phyloP scores from a whole-genome alignment of 2,888 invertebrate genomes.

The Drosophila paramelanica region DNA sequence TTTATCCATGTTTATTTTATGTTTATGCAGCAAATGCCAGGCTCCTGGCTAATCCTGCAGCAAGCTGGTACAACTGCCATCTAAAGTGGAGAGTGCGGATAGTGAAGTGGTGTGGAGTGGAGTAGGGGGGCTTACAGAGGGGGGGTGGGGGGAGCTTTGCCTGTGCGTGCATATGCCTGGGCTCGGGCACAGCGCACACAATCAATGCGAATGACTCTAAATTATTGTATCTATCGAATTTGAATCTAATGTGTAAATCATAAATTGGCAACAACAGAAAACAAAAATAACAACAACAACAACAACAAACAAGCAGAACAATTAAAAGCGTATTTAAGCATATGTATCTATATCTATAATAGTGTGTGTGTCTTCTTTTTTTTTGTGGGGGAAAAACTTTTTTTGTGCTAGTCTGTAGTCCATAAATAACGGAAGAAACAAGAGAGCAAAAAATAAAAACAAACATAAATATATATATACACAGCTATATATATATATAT shows the following conservation, averaged over 20 bases:
- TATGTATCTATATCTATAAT: slow-evolving; percentile 40
- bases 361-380: slow-evolving; percentile 12
- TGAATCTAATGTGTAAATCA: slow-evolving; percentile 74
- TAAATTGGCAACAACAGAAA: slow-evolving; percentile 33
- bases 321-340: slow-evolving; percentile 40
- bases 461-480: slow-evolving; percentile 19
- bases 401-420: slow-evolving; percentile 57
- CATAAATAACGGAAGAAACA: slow-evolving; percentile 48
- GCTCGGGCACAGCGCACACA: slow-evolving; percentile 13
- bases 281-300: slow-evolving; percentile 7
- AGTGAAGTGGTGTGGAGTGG: background rate
- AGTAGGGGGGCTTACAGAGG: background rate
- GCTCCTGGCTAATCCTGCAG: slow-evolving; percentile 48
- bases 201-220: slow-evolving; percentile 55
- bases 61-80: slow-evolving; percentile 3
- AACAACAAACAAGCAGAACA: slow-evolving; percentile 4
- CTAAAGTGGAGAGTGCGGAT: background rate
- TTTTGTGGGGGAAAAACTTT: slow-evolving; percentile 18
- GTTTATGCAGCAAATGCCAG: slow-evolving; percentile 48
- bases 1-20: slow-evolving; percentile 61
- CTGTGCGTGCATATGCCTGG: background rate
- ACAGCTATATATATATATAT: background rate
- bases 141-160: background rate
- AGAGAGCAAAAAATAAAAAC: background rate
- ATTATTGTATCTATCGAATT: slow-evolving; percentile 72